Conservation (phyloP, 1,140 invertebrate species). For the Eufriesea mexicana region DNA sequence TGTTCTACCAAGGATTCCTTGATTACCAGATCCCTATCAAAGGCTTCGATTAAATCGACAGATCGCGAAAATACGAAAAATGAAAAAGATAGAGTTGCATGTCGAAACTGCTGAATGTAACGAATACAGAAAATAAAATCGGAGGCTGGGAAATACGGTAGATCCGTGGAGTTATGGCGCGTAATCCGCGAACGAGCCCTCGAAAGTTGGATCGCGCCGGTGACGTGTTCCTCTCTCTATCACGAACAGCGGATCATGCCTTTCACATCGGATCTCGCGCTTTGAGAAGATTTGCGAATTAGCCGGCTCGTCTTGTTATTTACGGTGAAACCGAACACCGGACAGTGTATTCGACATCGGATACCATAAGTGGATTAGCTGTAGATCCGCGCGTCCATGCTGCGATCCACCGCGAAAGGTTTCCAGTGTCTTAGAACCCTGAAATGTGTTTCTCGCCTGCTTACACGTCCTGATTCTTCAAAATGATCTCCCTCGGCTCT, state of each 20-base stretch:
- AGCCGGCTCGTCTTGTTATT: conserved; percentile 72
- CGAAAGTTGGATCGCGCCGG: neutral
- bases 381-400: conserved; percentile 47
- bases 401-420: conserved; percentile 54
- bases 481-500: neutral
- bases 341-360: conserved; percentile 74
- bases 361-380: conserved; percentile 79
- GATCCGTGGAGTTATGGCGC: neutral
- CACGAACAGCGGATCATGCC: conserved; percentile 54
- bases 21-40: too few species aligned
- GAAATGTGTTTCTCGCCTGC: conserved; percentile 32
- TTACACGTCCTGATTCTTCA: conserved; percentile 4
- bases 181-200: conserved; percentile 14
- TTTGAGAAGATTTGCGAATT: conserved; percentile 76
- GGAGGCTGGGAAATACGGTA: too few species aligned
- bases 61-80: too few species aligned
- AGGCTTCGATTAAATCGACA: too few species aligned
- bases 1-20: too few species aligned
- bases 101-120: neutral
- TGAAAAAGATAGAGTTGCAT: neutral
- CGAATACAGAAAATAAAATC: neutral
- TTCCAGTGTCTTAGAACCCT: conserved; percentile 55
- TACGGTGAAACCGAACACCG: conserved; percentile 76
- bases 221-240: conserved; percentile 10
- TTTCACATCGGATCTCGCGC: conserved; percentile 70